Base-by-base conservation (phyloP, 1,140 invertebrate species). In the Myzus persicae region DNA sequence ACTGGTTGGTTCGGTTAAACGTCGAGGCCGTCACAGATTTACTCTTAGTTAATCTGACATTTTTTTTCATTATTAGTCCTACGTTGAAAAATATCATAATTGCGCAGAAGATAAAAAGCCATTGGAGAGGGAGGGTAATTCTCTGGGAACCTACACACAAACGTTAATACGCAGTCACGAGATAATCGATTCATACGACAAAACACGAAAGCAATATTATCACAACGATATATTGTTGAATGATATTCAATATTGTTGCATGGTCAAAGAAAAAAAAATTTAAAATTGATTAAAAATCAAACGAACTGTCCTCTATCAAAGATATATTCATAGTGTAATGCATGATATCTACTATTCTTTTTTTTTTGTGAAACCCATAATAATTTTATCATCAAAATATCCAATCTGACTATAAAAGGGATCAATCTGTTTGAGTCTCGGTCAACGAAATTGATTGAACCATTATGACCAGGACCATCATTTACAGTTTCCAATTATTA, bases 21-120 rank as follows among this genome's bases (percentile, higher is more conserved):
- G 38, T 67, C 36, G 59, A 11, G 40, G 42, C 40, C 90, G 90
- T 91, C 90, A 81, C 90, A 76, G 81, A 91, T 91, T 90, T 91
- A 81, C 38, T 81, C 40, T 42, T 46, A 36, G 90, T 67, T 91
- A 76, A 91, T 81, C 90, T 81, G n/a, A 91, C 59, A 42, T 76
- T 91, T 59, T 91, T 59, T 67, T 76, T 76, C 31, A 11, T 44
- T 31, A 44, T 67, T 91, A 91, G 46, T 91, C 67, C 89, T 59
- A 22, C 89, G 36, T 40, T 42, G 89, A 22, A 44, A 67, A 90
- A 67, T 67, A 59, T 90, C 48, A 67, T 90, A 90, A 90, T 90
- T 90, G 59, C 51, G 59, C 51, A 36, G 22, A 40, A 59, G 90
- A 91, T 31, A 91, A 91, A 44, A 91, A 76, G 51, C 31, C 31